Conservation (phyloP, 2,888 invertebrate species). For the Cryptocephalus moraei region DNA sequence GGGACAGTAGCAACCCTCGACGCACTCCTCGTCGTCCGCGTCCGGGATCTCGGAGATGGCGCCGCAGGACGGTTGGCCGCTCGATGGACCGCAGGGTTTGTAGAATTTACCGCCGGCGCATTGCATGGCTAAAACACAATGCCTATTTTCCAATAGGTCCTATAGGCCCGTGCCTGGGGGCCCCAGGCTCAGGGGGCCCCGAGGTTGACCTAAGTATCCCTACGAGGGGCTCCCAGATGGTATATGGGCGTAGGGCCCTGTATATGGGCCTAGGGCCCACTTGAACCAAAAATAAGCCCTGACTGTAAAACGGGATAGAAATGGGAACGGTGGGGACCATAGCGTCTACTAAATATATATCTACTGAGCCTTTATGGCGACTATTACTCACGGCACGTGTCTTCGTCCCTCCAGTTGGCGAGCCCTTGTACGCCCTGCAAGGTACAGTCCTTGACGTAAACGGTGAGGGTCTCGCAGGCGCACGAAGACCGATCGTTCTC, state of each 20-base stretch:
- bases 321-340: too few species aligned
- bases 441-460: slow-evolving; percentile 67
- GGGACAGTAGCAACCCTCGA: slow-evolving; percentile 86
- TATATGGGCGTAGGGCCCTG: too few species aligned
- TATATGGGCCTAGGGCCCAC: too few species aligned
- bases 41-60: slow-evolving; percentile 34
- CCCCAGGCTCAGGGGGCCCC: too few species aligned
- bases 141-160: too few species aligned
- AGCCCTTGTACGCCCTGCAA: slow-evolving; percentile 53
- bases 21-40: slow-evolving; percentile 46
- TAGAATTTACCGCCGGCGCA: slow-evolving; percentile 70
- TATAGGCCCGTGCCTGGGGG: too few species aligned
- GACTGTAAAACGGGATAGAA: too few species aligned
- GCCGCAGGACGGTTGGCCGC: slow-evolving; percentile 62
- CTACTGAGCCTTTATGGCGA: too few species aligned
- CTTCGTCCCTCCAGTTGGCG: slow-evolving; percentile 66
- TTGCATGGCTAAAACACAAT: slow-evolving; percentile 55
- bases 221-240: too few species aligned
- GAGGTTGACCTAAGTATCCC: too few species aligned
- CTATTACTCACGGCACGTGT: slow-evolving; percentile 65
- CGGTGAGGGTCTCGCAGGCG: slow-evolving; percentile 65
- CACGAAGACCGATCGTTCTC: slow-evolving; percentile 49
- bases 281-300: too few species aligned
- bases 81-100: slow-evolving; percentile 61
- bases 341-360: too few species aligned